Conservation (phyloP, 2,113 vertebrate species). For the Phyllopteryx taeniolatus region DNA sequence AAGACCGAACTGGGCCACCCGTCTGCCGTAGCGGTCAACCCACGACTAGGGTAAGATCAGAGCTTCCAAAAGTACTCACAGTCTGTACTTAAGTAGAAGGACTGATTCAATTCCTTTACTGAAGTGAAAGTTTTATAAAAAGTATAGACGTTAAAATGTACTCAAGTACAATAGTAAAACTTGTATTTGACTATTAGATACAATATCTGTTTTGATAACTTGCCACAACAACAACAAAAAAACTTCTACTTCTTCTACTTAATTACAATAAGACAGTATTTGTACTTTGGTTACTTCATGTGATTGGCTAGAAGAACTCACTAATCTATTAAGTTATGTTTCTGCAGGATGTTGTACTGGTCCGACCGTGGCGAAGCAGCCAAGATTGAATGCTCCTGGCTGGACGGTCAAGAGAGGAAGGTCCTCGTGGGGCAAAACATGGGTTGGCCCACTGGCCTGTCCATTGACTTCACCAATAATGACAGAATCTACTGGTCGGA, state of each 20-base stretch:
- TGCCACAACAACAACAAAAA: too few relatives aligned
- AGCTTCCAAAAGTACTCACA: background rate
- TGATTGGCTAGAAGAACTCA: too few relatives aligned
- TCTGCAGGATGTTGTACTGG: slow-evolving; percentile 86
- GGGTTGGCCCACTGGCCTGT: slow-evolving; percentile 88
- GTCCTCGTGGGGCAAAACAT: slow-evolving; percentile 76
- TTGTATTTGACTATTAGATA: too few relatives aligned
- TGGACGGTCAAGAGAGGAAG: slow-evolving; percentile 84
- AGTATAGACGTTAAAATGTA: too few relatives aligned
- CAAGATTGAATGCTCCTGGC: slow-evolving; percentile 88
- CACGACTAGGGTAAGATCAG: slow-evolving; percentile 78
- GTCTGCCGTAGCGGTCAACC: slow-evolving; percentile 86
- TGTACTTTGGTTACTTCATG: too few relatives aligned
- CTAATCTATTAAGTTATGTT: background rate
- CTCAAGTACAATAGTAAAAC: too few relatives aligned
- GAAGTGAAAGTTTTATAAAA: too few relatives aligned
- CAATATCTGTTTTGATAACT: too few relatives aligned
- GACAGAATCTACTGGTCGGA: slow-evolving; percentile 92
- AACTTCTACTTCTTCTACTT: too few relatives aligned
- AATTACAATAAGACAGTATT: too few relatives aligned
- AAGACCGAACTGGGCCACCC: slow-evolving; percentile 80
- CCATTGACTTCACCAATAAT: slow-evolving; percentile 85
- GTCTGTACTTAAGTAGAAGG: background rate
- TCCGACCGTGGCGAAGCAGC: slow-evolving; percentile 82
- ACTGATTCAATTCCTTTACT: background rate